These are phyloP conservation scores for Dryobota labecula DNA, from an alignment of 2,888 invertebrate genomes.

Conservation along the genomic window DNA sequence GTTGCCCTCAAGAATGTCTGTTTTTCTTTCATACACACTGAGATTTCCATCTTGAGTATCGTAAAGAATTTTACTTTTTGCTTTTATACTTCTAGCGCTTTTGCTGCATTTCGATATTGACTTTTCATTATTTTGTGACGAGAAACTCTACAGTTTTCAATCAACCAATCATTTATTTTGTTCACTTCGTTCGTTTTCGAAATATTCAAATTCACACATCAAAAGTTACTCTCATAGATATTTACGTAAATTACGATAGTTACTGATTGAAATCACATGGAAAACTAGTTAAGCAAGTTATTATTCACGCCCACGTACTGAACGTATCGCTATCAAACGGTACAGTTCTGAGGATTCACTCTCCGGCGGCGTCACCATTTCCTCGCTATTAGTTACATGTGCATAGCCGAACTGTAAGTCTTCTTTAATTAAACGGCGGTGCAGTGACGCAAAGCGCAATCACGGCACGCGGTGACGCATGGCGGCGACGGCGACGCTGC, in stretches of 20 bases:
- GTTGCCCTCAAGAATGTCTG: slow-evolving; percentile 85
- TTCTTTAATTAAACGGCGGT: slow-evolving; percentile 86
- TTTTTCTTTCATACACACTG: slow-evolving; percentile 83
- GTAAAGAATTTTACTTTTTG: slow-evolving; percentile 76
- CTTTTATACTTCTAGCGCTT: slow-evolving; percentile 53
- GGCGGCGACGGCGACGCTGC: slow-evolving; percentile 71
- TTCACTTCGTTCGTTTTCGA: too few species aligned
- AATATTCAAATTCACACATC: slow-evolving; percentile 16
- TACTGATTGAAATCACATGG: slow-evolving; percentile 23
- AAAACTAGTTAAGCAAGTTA: slow-evolving; percentile 28
- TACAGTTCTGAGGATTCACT: slow-evolving; percentile 71
- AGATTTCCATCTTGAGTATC: slow-evolving; percentile 88
- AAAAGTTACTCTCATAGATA: slow-evolving; percentile 9
- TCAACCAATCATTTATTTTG: too few species aligned
- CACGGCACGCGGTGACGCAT: slow-evolving; percentile 71
- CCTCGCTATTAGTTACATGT: slow-evolving; percentile 65
- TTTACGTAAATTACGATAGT: slow-evolving; percentile 3
- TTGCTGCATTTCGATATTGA: slow-evolving; percentile 28
- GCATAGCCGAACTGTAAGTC: slow-evolving; percentile 74
- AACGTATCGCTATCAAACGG: slow-evolving; percentile 50
- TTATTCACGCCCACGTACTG: slow-evolving; percentile 30
- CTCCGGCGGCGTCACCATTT: slow-evolving; percentile 56
- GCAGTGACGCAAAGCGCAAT: slow-evolving; percentile 74
- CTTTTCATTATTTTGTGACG: slow-evolving; percentile 8
- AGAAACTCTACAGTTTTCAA: slow-evolving; percentile 5